A percentile compares a stretch with the other conserved stretches of the same genome.
These are phyloP conservation scores for Agonopterix arenella DNA, from an alignment of 2,888 invertebrate genomes.

Conservation along the genomic window DNA sequence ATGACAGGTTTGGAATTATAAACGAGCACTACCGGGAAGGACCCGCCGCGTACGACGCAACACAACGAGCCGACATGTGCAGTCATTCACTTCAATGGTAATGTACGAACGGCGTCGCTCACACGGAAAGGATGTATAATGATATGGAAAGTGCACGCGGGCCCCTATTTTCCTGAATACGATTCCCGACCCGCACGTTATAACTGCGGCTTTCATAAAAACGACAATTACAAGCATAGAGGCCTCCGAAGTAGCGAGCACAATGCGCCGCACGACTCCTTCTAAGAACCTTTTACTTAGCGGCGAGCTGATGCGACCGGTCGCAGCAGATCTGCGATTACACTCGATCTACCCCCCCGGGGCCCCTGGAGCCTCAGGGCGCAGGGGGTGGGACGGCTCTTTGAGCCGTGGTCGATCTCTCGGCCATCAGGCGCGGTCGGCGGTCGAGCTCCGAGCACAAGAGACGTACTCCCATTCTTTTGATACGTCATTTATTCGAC, in stretches of 20 bases:
- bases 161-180: not conserved
- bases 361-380: not conserved
- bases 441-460: not conserved
- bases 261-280: constrained; percentile 1
- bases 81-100: too few relatives aligned
- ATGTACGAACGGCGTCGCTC: too few relatives aligned
- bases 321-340: not conserved
- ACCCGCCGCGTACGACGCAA: too few relatives aligned
- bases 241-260: not conserved
- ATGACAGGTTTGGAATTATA: too few relatives aligned
- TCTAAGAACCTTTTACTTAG: not conserved
- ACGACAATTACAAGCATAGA: constrained; percentile 3
- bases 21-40: too few relatives aligned
- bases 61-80: too few relatives aligned
- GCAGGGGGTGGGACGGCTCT: not conserved
- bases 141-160: not conserved
- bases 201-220: constrained; percentile 2
- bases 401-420: not conserved
- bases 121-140: too few relatives aligned
- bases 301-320: not conserved
- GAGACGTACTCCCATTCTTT: not conserved
- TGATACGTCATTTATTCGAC: not conserved
- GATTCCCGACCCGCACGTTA: not conserved
- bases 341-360: not conserved
- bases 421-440: not conserved